Percentiles rank a stretch among this genome's conserved stretches.
Conservation (phyloP, 2,797 vertebrate genomes). For the Leptoclinus maculatus region DNA sequence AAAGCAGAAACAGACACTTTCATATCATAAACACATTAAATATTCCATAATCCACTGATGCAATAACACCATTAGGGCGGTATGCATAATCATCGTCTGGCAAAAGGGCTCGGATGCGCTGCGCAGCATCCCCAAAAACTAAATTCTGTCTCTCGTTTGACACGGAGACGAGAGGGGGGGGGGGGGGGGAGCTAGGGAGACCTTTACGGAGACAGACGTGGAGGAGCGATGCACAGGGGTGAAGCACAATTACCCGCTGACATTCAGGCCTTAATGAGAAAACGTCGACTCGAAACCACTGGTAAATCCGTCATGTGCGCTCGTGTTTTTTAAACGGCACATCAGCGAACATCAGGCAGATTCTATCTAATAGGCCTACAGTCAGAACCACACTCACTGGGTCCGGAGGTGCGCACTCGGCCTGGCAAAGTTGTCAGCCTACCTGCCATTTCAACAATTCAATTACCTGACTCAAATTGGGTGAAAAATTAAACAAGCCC, state of each 20-base stretch:
- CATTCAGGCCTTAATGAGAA: constrained; percentile 46
- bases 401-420: constrained; percentile 36
- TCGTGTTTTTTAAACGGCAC: constrained; percentile 17
- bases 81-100: constrained; percentile 28
- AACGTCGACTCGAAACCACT: constrained; percentile 25
- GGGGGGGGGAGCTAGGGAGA: constrained; percentile 50
- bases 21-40: constrained; percentile 61
- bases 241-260: constrained; percentile 46
- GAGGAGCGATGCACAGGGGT: constrained; percentile 37
- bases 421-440: constrained; percentile 62
- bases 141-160: constrained; percentile 64
- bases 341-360: constrained; percentile 24
- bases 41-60: constrained; percentile 64
- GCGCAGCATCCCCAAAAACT: constrained; percentile 56
- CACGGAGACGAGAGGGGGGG: constrained; percentile 44
- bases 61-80: constrained; percentile 48
- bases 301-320: constrained; percentile 12
- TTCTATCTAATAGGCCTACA: constrained; percentile 3
- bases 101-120: constrained; percentile 34
- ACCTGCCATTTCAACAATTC: constrained; percentile 39
- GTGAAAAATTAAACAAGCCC: constrained; percentile 27
- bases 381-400: constrained; percentile 12
- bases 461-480: constrained; percentile 47
- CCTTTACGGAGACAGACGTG: constrained; percentile 56
- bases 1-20: constrained; percentile 47